These are phyloP conservation scores for Perithous albicinctus DNA, from an alignment of 2,888 invertebrate genomes.

Conservation along the genomic window DNA sequence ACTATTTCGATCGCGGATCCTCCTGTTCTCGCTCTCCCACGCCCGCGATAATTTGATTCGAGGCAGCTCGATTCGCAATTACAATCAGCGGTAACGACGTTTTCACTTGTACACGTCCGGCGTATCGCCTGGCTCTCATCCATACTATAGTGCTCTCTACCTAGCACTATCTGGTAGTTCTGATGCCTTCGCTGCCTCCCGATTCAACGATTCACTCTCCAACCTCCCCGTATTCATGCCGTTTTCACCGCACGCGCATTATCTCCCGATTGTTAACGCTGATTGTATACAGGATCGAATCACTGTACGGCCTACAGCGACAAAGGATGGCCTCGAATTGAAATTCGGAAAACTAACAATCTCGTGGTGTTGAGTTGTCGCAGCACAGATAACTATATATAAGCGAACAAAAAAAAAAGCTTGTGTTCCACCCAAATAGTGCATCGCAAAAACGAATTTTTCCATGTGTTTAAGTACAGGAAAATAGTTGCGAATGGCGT, in stretches of 20 bases:
- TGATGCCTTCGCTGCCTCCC: slow-evolving; percentile 46
- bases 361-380: not conserved
- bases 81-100: slow-evolving; percentile 81
- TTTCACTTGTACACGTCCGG: slow-evolving; percentile 68
- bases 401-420: not conserved
- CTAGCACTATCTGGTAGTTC: slow-evolving; percentile 38
- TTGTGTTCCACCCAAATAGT: not conserved
- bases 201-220: not conserved
- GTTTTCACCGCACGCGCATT: slow-evolving; percentile 60
- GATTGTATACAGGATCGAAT: slow-evolving; percentile 63
- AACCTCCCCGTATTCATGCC: not conserved
- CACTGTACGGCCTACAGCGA: slow-evolving; percentile 30
- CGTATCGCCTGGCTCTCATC: slow-evolving; percentile 62
- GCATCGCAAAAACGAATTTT: not conserved
- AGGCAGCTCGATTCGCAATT: slow-evolving; percentile 77
- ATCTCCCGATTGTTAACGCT: slow-evolving; percentile 67
- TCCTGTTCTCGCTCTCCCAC: slow-evolving; percentile 4
- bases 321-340: slow-evolving; percentile 29
- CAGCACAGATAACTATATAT: not conserved
- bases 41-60: slow-evolving; percentile 54
- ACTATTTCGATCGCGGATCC: slow-evolving; percentile 39
- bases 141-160: slow-evolving; percentile 41
- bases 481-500: no score
- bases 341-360: slow-evolving; percentile 18
- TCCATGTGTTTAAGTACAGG: not conserved